Evolutionary conservation across 2,113 vertebrate species (phyloP).

Genomic region (Alouatta palliata): DNA sequence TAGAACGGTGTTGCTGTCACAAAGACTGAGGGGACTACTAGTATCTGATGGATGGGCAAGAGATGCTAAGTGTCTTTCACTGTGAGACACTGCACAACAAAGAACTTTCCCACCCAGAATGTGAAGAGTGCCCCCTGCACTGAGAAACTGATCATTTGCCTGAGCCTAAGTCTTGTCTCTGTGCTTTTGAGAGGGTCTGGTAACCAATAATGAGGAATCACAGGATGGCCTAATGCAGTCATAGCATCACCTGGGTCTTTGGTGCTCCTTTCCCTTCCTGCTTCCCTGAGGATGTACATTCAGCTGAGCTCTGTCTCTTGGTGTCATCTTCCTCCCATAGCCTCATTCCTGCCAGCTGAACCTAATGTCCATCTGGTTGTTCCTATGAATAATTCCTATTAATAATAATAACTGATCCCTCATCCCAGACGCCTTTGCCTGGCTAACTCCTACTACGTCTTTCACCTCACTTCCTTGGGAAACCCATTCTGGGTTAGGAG

Average conservation of each 20-base stretch:
- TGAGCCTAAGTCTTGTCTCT: background rate
- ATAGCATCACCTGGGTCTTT: background rate
- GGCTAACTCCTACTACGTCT: background rate
- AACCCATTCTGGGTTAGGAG: background rate
- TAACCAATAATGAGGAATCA: too few species aligned
- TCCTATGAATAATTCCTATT: background rate
- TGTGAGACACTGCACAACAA: background rate
- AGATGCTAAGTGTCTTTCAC: background rate
- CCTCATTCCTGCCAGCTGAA: background rate
- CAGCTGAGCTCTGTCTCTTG: background rate
- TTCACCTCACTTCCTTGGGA: background rate
- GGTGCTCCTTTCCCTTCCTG: background rate
- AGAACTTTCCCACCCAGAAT: background rate
- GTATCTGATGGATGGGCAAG: background rate
- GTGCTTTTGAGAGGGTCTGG: background rate
- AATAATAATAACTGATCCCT: background rate
- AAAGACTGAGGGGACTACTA: background rate
- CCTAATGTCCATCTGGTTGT: background rate
- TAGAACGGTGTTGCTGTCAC: background rate
- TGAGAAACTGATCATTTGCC: background rate
- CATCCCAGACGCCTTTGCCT: background rate
- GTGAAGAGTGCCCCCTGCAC: background rate
- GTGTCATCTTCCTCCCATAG: background rate
- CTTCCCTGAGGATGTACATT: background rate
- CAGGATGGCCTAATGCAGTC: background rate